phyloP scores from a whole-genome alignment of 2,113 vertebrate species.

The Sinocyclocheilus rhinocerous region DNA sequence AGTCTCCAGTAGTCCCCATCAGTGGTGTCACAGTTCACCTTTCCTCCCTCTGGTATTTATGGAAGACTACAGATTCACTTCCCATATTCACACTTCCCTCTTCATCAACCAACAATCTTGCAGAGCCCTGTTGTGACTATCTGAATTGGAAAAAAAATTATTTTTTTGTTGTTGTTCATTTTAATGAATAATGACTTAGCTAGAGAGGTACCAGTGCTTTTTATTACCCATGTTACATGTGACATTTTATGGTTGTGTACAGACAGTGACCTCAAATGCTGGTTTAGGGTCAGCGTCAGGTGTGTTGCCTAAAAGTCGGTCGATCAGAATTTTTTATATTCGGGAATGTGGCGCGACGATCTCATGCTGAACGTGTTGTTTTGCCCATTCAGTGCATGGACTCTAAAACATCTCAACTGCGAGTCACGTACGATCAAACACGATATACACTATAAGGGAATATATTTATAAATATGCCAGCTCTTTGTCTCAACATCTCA shows the following conservation, averaged over 20 bases:
- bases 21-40: conserved; percentile 45
- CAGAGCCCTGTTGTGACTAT: conserved; percentile 35
- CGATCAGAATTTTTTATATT: conserved; percentile 40
- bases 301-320: conserved; percentile 50
- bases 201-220: conserved; percentile 51
- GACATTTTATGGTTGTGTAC: conserved; percentile 66
- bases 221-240: conserved; percentile 48
- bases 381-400: conserved; percentile 77
- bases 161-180: conserved; percentile 10
- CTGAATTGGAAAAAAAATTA: conserved; percentile 25
- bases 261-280: conserved; percentile 62
- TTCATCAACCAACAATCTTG: background rate
- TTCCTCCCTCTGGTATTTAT: conserved; percentile 35
- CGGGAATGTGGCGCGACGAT: conserved; percentile 61
- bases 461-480: conserved; percentile 68
- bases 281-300: conserved; percentile 56
- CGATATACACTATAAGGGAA: conserved; percentile 70
- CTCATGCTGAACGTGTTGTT: conserved; percentile 68
- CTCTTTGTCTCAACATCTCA: conserved; percentile 67
- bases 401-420: conserved; percentile 68
- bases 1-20: conserved; percentile 28
- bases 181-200: conserved; percentile 45
- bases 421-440: conserved; percentile 62
- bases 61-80: conserved; percentile 26
- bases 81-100: conserved; percentile 3